phyloP scores from a whole-genome alignment of 2,888 invertebrate genomes.

The Leucozona laternaria region DNA sequence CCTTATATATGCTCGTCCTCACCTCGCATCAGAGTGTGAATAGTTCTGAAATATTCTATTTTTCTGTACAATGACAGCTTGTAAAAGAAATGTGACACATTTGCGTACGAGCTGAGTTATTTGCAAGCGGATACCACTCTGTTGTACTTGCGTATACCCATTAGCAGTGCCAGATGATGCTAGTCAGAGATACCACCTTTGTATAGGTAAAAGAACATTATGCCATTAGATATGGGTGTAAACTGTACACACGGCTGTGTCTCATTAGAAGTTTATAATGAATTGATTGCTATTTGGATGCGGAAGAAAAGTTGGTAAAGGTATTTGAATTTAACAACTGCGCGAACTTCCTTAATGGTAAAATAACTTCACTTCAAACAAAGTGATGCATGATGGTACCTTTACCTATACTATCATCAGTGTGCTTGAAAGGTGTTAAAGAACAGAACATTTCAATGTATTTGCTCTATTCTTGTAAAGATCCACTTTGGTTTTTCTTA shows the following conservation, averaged over 20 bases:
- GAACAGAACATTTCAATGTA: not conserved
- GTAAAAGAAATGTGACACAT: slow-evolving; percentile 70
- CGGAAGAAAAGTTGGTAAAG: slow-evolving; percentile 18
- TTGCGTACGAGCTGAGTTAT: slow-evolving; percentile 49
- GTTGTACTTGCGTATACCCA: not conserved
- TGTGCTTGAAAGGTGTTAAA: not conserved
- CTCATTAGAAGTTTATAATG: slow-evolving; percentile 68
- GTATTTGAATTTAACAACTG: slow-evolving; percentile 25
- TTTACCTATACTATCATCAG: not conserved
- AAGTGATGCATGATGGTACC: not conserved
- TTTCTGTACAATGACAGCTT: slow-evolving; percentile 48
- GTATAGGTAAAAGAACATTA: not conserved
- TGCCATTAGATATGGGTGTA: slow-evolving; percentile 13
- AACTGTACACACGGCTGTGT: not conserved
- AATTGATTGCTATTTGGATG: slow-evolving; percentile 56
- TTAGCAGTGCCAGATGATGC: slow-evolving; percentile 21
- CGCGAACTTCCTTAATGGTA: slow-evolving; percentile 19
- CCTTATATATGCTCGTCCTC: not conserved
- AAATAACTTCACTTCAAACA: not conserved
- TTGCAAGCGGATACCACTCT: slow-evolving; percentile 19
- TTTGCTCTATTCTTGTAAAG: not conserved
- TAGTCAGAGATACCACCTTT: slow-evolving; percentile 24
- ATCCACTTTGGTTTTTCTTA: not conserved
- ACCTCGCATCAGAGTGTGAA: slow-evolving; percentile 25
- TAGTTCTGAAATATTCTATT: slow-evolving; percentile 12